Conservation (phyloP, 2,888 invertebrate genomes). For the Calephelis perditalis region DNA sequence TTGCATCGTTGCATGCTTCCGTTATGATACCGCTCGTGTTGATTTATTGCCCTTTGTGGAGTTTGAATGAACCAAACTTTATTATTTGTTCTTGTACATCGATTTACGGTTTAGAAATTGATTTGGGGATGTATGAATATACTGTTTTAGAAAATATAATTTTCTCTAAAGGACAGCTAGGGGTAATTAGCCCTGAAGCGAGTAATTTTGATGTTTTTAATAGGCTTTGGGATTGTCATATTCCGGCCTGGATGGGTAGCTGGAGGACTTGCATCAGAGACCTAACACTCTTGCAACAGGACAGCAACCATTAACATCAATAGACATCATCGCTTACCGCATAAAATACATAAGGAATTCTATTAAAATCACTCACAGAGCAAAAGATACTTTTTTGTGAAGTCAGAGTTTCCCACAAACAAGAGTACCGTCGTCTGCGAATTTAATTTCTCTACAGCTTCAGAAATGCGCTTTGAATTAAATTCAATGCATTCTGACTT, state of each 20-base stretch:
- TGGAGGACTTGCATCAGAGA: too few species aligned
- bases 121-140: too few species aligned
- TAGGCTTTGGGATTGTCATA: too few species aligned
- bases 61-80: constrained; percentile 20
- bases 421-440: constrained; percentile 16
- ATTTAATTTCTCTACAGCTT: constrained; percentile 18
- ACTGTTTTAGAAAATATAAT: too few species aligned
- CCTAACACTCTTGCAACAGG: too few species aligned
- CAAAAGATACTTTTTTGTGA: constrained; percentile 1
- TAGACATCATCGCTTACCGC: too few species aligned
- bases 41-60: constrained; percentile 53
- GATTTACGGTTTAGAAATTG: not conserved
- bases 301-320: too few species aligned
- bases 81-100: constrained; percentile 9
- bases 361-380: not conserved
- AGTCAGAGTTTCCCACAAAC: constrained; percentile 3
- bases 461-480: constrained; percentile 6
- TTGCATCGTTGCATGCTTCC: constrained; percentile 49
- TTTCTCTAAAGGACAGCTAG: too few species aligned
- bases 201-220: too few species aligned
- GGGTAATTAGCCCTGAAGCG: too few species aligned
- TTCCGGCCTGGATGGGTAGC: not conserved
- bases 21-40: constrained; percentile 53
- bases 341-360: not conserved
- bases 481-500: constrained; percentile 6